These are phyloP conservation scores for Sciurus niger DNA, from an alignment of 2,113 vertebrate genomes.

Conservation along the genomic window DNA sequence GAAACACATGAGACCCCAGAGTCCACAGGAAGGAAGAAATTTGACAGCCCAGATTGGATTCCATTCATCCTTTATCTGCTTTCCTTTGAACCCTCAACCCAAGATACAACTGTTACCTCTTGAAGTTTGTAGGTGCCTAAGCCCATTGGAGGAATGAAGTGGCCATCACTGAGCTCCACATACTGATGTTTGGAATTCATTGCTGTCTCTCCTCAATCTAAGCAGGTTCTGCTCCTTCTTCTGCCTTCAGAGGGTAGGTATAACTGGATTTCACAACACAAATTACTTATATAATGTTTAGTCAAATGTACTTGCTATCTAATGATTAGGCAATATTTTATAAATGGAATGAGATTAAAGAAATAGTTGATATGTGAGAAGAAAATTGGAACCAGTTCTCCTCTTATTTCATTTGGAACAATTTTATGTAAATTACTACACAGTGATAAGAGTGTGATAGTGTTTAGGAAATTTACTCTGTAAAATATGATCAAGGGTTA, in stretches of 20 bases:
- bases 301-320: no score
- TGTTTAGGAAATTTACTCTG: no score
- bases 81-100: not conserved
- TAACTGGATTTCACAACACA: rapidly evolving
- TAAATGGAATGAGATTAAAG: not conserved
- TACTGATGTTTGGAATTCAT: not conserved
- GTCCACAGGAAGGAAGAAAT: not conserved
- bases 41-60: not conserved
- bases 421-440: not conserved
- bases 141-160: constrained; percentile 44
- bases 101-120: not conserved
- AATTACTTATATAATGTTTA: not conserved
- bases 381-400: not conserved
- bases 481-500: not conserved
- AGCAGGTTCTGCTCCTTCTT: not conserved
- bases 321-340: not conserved
- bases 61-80: no score
- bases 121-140: not conserved
- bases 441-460: not conserved
- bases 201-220: not conserved
- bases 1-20: no score
- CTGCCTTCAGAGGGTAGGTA: not conserved
- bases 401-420: not conserved
- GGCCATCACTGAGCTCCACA: constrained; percentile 37
- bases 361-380: not conserved